Percentiles rank a stretch among this genome's conserved stretches.
These are phyloP conservation scores for Sitta carolinensis DNA, from an alignment of 2,797 vertebrate genomes.

Conservation along the genomic window DNA sequence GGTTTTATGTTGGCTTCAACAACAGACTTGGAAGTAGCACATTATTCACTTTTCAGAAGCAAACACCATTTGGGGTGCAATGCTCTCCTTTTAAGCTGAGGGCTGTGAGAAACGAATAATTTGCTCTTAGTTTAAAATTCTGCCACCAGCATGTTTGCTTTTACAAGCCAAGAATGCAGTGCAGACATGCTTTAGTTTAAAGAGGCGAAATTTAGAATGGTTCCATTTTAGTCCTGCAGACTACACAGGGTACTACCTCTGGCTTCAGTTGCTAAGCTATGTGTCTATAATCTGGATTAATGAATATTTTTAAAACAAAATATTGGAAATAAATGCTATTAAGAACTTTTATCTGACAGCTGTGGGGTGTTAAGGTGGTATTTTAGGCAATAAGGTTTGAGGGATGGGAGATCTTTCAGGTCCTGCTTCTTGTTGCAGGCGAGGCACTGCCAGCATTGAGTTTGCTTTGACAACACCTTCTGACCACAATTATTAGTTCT, in stretches of 20 bases:
- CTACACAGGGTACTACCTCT: neutral
- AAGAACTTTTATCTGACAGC: neutral
- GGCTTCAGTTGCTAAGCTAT: neutral
- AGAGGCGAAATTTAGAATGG: neutral
- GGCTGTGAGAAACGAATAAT: neutral
- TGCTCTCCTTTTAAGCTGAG: neutral
- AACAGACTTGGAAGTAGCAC: neutral
- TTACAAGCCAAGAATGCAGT: neutral
- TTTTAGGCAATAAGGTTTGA: neutral
- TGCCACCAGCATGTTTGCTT: conserved; percentile 6
- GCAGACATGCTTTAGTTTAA: neutral
- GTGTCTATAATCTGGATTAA: neutral
- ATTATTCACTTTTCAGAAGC: neutral
- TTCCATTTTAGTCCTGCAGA: too few species aligned
- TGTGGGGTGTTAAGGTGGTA: neutral
- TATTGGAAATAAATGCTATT: neutral
- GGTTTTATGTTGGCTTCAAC: neutral
- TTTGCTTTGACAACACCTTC: neutral
- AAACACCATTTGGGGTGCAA: neutral
- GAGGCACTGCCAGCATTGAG: neutral
- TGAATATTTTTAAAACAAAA: neutral
- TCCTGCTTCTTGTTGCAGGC: neutral
- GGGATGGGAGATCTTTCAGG: neutral
- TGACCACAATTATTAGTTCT: neutral
- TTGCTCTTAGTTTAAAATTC: neutral